Evolutionary conservation across 2,113 vertebrate genomes (phyloP).

Genomic region (Eleginops maclovinus): DNA sequence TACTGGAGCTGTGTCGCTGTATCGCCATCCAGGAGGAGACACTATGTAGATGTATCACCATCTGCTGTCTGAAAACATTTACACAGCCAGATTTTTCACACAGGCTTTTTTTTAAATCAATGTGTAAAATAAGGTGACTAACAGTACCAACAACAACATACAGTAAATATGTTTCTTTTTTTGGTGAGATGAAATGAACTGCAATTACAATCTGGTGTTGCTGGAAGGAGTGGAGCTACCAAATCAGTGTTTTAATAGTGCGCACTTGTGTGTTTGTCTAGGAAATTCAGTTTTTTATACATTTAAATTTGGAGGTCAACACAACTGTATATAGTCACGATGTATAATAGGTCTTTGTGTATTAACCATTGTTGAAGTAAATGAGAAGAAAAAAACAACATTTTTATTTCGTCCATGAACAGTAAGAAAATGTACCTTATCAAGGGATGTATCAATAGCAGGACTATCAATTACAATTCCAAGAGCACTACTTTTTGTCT

Average conservation of each 20-base stretch:
- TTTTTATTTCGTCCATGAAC: neutral
- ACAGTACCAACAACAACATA: conserved; percentile 11
- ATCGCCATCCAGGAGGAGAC: conserved; percentile 68
- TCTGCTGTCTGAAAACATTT: conserved; percentile 74
- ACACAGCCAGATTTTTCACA: conserved; percentile 36
- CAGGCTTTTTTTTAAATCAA: conserved; percentile 12
- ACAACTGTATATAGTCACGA: too few relatives aligned
- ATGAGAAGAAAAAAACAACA: neutral
- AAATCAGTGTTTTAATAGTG: neutral
- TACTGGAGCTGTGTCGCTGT: conserved; percentile 36
- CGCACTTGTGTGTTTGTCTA: too few relatives aligned
- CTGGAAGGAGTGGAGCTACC: too few relatives aligned
- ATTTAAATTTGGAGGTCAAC: neutral
- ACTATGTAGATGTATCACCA: conserved; percentile 75
- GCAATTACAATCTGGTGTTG: neutral
- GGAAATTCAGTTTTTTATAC: neutral
- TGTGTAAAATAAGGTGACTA: conserved; percentile 25
- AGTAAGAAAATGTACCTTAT: too few relatives aligned
- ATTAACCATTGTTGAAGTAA: neutral
- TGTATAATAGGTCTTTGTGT: too few relatives aligned
- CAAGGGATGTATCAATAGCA: neutral
- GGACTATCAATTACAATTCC: neutral
- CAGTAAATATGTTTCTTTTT: neutral
- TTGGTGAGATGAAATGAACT: neutral
- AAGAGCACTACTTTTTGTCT: neutral